phyloP scores from a whole-genome alignment of 1,140 invertebrate species.

The Dysdera silvatica region DNA sequence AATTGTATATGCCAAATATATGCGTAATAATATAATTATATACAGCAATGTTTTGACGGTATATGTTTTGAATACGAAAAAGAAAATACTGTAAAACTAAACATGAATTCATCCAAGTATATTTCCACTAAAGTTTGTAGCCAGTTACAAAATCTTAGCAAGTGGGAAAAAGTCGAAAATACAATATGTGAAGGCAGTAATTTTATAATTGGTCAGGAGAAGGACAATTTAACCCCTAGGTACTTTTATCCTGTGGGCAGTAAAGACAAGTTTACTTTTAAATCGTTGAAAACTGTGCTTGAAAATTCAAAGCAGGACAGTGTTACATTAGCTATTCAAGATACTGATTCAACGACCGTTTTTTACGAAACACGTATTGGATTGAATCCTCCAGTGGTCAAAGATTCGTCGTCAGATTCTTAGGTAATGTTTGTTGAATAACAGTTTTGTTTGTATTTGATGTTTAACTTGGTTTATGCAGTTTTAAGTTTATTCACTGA shows the following conservation, averaged over 20 bases:
- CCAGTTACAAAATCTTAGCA: too few species aligned
- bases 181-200: conserved; percentile 11
- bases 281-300: neutral
- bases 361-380: conserved; percentile 11
- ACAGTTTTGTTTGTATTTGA: too few species aligned
- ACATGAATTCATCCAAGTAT: neutral
- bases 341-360: conserved; percentile 2
- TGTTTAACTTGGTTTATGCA: too few species aligned
- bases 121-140: conserved; percentile 1
- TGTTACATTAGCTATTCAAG: neutral
- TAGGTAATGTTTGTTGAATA: too few species aligned
- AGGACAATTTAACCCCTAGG: neutral
- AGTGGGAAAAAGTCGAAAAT: too few species aligned
- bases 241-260: neutral
- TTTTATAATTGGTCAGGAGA: conserved; percentile 10
- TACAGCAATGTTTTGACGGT: neutral
- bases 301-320: neutral
- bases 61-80: conserved; percentile 1
- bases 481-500: too few species aligned
- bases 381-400: neutral
- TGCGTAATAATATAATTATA: too few species aligned
- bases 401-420: too few species aligned
- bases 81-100: neutral
- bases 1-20: too few species aligned
- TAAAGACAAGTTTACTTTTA: neutral